These are phyloP conservation scores for Itoplectis maculator DNA, from an alignment of 2,888 invertebrate genomes.

Conservation along the genomic window DNA sequence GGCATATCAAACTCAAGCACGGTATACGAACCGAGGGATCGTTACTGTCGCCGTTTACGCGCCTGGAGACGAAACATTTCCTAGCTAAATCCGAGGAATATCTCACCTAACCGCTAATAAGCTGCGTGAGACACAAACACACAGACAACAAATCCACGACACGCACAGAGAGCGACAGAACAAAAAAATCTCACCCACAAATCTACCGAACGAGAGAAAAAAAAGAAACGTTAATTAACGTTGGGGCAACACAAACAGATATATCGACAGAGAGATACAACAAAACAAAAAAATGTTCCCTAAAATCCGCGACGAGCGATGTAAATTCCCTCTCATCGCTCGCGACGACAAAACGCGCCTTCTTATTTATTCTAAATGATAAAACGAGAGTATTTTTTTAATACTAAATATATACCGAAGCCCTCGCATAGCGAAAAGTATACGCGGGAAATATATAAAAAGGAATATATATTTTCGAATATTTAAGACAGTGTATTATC, in stretches of 20 bases:
- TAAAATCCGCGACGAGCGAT: neutral
- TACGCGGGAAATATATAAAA: neutral
- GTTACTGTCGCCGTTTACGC: conserved; percentile 80
- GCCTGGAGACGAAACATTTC: conserved; percentile 80
- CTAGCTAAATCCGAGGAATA: conserved; percentile 81
- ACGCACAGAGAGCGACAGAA: neutral
- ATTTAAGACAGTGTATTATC: too few relatives aligned
- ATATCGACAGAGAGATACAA: conserved; percentile 1
- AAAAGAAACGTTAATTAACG: neutral
- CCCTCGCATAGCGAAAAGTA: neutral
- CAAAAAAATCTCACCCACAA: neutral
- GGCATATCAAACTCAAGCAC: conserved; percentile 85
- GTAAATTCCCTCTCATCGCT: conserved; percentile 12
- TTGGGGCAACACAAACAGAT: neutral
- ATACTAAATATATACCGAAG: neutral
- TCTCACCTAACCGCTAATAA: conserved; percentile 76
- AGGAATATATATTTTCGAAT: neutral
- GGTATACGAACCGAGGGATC: conserved; percentile 80
- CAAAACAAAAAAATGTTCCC: neutral
- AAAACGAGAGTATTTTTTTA: conserved; percentile 27
- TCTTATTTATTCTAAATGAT: conserved; percentile 31
- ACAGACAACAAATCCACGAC: neutral
- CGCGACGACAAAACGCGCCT: conserved; percentile 14
- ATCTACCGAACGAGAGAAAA: conserved; percentile 3
- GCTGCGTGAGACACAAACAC: neutral